phyloP scores from a whole-genome alignment of 1,140 invertebrate genomes.

The Tyrophagus putrescentiae region DNA sequence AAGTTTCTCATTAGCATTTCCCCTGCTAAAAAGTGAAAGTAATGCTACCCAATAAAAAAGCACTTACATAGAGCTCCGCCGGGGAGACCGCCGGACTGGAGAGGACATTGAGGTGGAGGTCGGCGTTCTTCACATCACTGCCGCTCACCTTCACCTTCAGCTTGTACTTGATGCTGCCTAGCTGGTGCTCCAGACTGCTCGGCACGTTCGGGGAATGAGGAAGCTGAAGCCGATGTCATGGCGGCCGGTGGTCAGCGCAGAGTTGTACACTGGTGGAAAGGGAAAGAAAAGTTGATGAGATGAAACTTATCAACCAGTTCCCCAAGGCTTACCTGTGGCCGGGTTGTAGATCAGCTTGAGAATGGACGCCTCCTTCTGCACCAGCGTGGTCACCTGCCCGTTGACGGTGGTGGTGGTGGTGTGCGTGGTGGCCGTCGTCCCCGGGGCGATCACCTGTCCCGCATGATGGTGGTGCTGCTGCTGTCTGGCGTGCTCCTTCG shows the following conservation, averaged over 20 bases:
- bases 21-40: no score
- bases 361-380: background rate
- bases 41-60: no score
- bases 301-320: background rate
- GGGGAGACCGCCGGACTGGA: background rate
- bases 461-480: background rate
- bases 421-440: no score
- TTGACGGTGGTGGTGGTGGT: no score
- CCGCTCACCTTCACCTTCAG: background rate
- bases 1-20: no score
- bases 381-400: background rate
- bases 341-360: conserved; percentile 2
- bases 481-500: background rate
- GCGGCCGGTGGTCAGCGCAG: background rate
- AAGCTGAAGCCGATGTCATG: conserved; percentile 14
- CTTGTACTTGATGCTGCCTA: background rate
- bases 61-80: background rate
- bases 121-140: background rate
- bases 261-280: background rate
- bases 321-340: background rate
- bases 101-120: background rate
- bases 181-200: background rate
- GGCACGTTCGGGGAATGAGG: conserved; percentile 9
- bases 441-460: no score
- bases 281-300: background rate